Percentiles rank a stretch among this genome's conserved stretches.
phyloP scores from a whole-genome alignment of 2,797 vertebrate genomes.

The Gymnocypris eckloni region DNA sequence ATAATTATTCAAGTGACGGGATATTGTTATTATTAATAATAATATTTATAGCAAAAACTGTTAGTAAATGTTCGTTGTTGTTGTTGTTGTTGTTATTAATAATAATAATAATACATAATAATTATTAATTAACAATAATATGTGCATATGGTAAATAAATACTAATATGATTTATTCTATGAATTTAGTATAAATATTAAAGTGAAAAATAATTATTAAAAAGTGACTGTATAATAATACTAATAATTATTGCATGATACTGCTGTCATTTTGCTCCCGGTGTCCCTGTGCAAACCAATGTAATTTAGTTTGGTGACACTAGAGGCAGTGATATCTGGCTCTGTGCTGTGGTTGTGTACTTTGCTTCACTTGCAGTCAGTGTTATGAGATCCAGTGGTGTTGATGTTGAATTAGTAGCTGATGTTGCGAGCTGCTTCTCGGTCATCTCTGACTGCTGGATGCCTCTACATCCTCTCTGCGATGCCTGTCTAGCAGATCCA shows the following conservation, averaged over 20 bases:
- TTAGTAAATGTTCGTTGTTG: too few relatives aligned
- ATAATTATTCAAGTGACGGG: too few relatives aligned
- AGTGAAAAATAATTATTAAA: too few relatives aligned
- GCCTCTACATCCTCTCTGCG: constrained; percentile 58
- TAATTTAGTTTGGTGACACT: background rate
- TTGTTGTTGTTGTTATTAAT: too few relatives aligned
- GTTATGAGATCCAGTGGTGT: constrained; percentile 5
- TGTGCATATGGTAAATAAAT: too few relatives aligned
- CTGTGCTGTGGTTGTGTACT: background rate
- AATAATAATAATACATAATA: too few relatives aligned
- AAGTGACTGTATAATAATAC: too few relatives aligned
- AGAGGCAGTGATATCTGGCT: background rate
- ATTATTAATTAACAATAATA: too few relatives aligned
- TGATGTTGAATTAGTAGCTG: constrained; percentile 18
- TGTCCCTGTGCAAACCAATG: background rate
- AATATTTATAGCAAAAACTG: too few relatives aligned
- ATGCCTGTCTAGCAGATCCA: constrained; percentile 64
- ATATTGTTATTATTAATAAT: too few relatives aligned
- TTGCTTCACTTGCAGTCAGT: constrained; percentile 1
- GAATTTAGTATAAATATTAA: too few relatives aligned
- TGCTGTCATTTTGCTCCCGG: background rate
- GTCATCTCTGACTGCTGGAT: constrained; percentile 42
- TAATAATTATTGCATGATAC: background rate
- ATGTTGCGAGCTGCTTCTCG: constrained; percentile 53
- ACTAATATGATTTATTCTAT: too few relatives aligned